phyloP scores from a whole-genome alignment of 2,888 invertebrate genomes.

The Augiades crinisus region DNA sequence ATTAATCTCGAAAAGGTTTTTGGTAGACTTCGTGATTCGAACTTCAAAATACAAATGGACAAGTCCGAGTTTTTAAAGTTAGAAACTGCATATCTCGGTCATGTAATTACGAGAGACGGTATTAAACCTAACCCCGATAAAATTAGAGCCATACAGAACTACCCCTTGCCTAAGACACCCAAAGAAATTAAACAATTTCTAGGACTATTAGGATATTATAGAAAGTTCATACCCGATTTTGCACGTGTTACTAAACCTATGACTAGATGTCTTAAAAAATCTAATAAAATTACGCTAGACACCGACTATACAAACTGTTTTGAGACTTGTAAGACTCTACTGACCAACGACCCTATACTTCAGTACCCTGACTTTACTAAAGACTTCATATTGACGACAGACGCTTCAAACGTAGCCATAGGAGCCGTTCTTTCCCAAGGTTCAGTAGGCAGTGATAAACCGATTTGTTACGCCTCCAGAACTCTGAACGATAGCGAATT shows the following conservation, averaged over 20 bases:
- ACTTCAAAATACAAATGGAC: constrained; percentile 39
- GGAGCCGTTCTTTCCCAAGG: constrained; percentile 37
- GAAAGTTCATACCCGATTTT: constrained; percentile 28
- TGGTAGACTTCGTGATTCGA: constrained; percentile 31
- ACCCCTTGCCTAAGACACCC: constrained; percentile 12
- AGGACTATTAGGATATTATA: constrained; percentile 25
- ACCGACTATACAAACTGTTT: constrained; percentile 18
- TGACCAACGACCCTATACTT: constrained; percentile 39
- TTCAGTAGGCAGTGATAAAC: constrained; percentile 31
- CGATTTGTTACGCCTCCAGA: constrained; percentile 31
- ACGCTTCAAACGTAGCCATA: constrained; percentile 34
- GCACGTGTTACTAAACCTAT: constrained; percentile 28
- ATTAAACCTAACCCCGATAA: constrained; percentile 32
- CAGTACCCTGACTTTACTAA: constrained; percentile 35
- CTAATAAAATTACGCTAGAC: constrained; percentile 15
- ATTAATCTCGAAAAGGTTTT: constrained; percentile 35
- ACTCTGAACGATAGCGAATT: constrained; percentile 37
- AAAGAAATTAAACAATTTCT: constrained; percentile 26
- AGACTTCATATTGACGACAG: constrained; percentile 31
- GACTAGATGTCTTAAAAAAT: constrained; percentile 24
- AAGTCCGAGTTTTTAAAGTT: constrained; percentile 37
- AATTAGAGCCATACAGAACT: constrained; percentile 33
- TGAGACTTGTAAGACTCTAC: constrained; percentile 30
- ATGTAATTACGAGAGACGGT: constrained; percentile 25
- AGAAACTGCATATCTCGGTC: constrained; percentile 33